Evolutionary conservation across 2,113 vertebrate genomes (phyloP).

Genomic region (Microcebus ravelobensis): DNA sequence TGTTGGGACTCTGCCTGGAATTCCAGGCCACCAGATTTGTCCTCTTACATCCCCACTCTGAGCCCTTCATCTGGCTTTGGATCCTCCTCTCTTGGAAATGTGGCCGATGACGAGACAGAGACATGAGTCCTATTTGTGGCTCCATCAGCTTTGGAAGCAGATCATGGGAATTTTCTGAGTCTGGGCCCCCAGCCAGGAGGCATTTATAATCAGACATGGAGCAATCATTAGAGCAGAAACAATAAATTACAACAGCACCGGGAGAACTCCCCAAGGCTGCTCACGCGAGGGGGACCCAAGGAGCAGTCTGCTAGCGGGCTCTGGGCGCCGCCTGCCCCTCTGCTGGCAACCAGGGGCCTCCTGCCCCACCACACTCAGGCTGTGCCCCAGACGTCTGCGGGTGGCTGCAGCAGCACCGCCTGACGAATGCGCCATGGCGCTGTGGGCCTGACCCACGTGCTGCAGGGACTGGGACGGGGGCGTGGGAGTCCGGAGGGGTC

Average conservation of each 20-base stretch:
- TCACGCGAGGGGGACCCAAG: constrained; percentile 31
- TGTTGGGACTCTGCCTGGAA: neutral
- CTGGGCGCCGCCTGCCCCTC: neutral
- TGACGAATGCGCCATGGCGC: no score
- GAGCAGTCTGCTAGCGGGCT: neutral
- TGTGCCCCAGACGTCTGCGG: neutral
- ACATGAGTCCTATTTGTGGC: constrained; percentile 60
- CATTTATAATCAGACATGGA: constrained; percentile 80
- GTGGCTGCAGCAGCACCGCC: neutral
- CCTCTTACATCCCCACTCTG: neutral
- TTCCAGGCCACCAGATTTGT: neutral
- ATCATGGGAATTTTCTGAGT: constrained; percentile 78
- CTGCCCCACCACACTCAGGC: neutral
- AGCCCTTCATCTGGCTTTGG: constrained; percentile 5
- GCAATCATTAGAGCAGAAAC: constrained; percentile 79
- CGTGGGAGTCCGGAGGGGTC: neutral
- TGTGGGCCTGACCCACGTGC: neutral
- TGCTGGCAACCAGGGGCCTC: neutral
- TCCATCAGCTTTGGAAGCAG: constrained; percentile 77
- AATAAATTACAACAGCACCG: constrained; percentile 71
- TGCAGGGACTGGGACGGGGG: neutral
- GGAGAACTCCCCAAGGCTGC: constrained; percentile 65
- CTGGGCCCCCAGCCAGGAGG: constrained; percentile 77
- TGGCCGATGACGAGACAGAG: constrained; percentile 58
- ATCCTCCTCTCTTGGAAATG: constrained; percentile 22